Evolutionary conservation across 2,888 invertebrate genomes (phyloP).

Genomic region (Philereme transversata): DNA sequence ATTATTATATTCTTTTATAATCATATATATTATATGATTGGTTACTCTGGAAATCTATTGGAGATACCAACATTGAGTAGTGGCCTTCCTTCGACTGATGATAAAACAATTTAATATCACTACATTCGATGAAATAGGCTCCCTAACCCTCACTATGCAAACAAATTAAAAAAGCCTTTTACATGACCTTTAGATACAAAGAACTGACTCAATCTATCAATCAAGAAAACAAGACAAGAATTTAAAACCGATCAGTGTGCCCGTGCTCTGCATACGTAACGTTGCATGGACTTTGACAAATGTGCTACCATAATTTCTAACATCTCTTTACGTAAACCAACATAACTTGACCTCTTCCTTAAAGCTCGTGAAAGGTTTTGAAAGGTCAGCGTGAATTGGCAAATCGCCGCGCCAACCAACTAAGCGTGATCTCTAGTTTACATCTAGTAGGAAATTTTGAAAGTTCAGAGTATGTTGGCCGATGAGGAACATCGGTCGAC

Average conservation of each 20-base stretch:
- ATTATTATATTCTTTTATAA: too few species aligned
- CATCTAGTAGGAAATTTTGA: not conserved
- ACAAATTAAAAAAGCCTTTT: too few species aligned
- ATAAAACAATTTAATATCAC: too few species aligned
- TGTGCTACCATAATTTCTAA: constrained; percentile 66
- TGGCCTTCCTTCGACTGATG: too few species aligned
- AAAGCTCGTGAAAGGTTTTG: not conserved
- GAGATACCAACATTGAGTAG: too few species aligned
- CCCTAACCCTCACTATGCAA: too few species aligned
- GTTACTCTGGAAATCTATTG: too few species aligned
- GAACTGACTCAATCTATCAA: constrained; percentile 3
- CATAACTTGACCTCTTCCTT: not conserved
- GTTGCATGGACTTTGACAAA: constrained; percentile 72
- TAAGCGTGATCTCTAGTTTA: constrained; percentile 42
- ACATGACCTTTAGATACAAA: not conserved
- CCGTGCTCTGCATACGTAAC: constrained; percentile 33
- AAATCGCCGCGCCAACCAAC: constrained; percentile 45
- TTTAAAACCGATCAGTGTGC: constrained; percentile 18
- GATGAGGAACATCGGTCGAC: constrained; percentile 59
- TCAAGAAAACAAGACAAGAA: constrained; percentile 16
- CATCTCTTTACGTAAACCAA: constrained; percentile 42
- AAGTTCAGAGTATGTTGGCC: constrained; percentile 10
- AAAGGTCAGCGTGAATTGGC: constrained; percentile 9
- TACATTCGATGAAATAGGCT: too few species aligned
- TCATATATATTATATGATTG: too few species aligned